phyloP scores from a whole-genome alignment of 2,113 vertebrate genomes.

The Clarias macrocephalus region DNA sequence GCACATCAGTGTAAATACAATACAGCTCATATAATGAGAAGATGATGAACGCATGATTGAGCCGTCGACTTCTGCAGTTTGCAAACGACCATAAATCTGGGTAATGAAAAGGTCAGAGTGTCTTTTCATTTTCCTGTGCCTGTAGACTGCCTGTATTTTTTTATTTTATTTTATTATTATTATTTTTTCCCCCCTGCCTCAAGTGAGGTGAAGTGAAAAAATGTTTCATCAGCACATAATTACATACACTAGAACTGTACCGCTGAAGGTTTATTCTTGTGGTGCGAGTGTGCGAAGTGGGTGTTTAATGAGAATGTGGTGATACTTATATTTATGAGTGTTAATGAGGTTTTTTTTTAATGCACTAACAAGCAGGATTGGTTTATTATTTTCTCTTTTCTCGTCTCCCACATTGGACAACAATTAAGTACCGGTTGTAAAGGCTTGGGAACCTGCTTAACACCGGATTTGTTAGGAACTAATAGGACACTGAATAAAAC shows the following conservation, averaged over 20 bases:
- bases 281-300: background rate
- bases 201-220: constrained; percentile 8
- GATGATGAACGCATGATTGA: background rate
- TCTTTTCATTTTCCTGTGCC: constrained; percentile 7
- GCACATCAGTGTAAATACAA: constrained; percentile 17
- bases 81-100: background rate
- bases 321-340: background rate
- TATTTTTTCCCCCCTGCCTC: background rate
- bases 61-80: constrained; percentile 14
- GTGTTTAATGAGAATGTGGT: background rate
- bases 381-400: background rate
- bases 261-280: background rate
- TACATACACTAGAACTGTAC: background rate
- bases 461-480: background rate
- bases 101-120: constrained; percentile 28
- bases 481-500: background rate
- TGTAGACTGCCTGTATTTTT: background rate
- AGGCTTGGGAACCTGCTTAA: background rate
- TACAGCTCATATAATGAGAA: background rate
- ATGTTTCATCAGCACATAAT: constrained; percentile 19
- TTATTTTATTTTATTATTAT: no score
- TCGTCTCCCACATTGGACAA: background rate
- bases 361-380: background rate
- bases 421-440: background rate
- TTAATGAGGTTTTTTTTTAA: background rate